Percentiles rank a stretch among this genome's conserved stretches.
Evolutionary conservation across 1,140 invertebrate species (phyloP).

Genomic region (Achatina immaculata): DNA sequence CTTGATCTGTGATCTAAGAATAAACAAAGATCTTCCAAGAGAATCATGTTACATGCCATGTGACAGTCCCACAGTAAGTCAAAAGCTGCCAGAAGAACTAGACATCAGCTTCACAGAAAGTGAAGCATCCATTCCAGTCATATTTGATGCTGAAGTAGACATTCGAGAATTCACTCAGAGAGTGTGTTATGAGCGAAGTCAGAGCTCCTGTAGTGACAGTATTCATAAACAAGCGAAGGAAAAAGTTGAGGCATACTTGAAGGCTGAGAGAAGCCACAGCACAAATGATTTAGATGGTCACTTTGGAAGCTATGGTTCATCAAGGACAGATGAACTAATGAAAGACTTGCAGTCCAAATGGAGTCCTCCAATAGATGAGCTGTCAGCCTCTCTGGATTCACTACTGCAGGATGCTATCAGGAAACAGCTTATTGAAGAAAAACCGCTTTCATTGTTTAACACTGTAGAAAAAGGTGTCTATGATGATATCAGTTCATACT

Average conservation of each 20-base stretch:
- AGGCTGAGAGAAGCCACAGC: constrained; percentile 35
- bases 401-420: constrained; percentile 53
- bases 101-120: constrained; percentile 38
- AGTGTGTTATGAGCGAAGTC: constrained; percentile 31
- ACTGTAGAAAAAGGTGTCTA: constrained; percentile 55
- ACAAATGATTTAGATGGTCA: constrained; percentile 34
- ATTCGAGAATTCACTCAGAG: neutral
- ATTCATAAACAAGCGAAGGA: constrained; percentile 14
- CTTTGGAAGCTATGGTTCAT: neutral
- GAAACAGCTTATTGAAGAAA: constrained; percentile 46
- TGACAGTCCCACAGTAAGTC: neutral
- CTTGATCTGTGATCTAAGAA: neutral
- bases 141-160: constrained; percentile 19
- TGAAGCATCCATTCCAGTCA: constrained; percentile 35
- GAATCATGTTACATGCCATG: neutral
- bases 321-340: constrained; percentile 31
- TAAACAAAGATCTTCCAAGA: neutral
- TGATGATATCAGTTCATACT: constrained; percentile 49
- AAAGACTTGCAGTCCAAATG: constrained; percentile 37
- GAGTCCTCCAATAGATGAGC: constrained; percentile 48
- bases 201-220: constrained; percentile 34
- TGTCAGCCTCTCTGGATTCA: constrained; percentile 60
- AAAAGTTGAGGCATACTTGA: constrained; percentile 28
- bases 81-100: constrained; percentile 22
- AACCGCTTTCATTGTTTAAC: constrained; percentile 52